Evolutionary conservation across 1,140 invertebrate species (phyloP).

Genomic region (Anoplolepis gracilipes): DNA sequence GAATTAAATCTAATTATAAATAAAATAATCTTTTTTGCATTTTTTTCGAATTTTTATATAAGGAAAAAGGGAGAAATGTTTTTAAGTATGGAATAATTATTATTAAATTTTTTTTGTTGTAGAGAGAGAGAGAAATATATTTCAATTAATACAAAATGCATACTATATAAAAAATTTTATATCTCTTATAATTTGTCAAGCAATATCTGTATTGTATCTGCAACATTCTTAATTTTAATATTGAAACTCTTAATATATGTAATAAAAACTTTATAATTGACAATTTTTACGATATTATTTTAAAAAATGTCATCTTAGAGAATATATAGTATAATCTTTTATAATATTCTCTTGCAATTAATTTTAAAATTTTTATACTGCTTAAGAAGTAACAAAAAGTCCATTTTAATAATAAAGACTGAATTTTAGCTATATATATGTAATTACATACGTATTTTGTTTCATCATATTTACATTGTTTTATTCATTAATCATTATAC

Average conservation of each 20-base stretch:
- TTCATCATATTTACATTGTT: background rate
- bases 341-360: background rate
- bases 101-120: background rate
- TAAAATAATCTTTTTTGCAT: too few species aligned
- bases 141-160: background rate
- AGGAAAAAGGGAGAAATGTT: too few species aligned
- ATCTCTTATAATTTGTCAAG: background rate
- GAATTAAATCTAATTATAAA: background rate
- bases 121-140: background rate
- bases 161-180: background rate
- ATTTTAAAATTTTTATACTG: slow-evolving; percentile 1
- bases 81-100: background rate
- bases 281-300: background rate
- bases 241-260: too few species aligned
- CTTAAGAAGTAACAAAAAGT: background rate
- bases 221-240: background rate
- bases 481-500: slow-evolving; percentile 4
- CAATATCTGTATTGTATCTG: background rate
- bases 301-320: background rate
- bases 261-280: background rate
- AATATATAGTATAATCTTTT: background rate
- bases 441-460: background rate
- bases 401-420: background rate
- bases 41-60: too few species aligned
- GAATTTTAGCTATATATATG: background rate